Percentiles rank a stretch among this genome's conserved stretches.
These are phyloP conservation scores for Ficedula albicollis DNA, from an alignment of 2,797 vertebrate genomes.

Conservation along the genomic window DNA sequence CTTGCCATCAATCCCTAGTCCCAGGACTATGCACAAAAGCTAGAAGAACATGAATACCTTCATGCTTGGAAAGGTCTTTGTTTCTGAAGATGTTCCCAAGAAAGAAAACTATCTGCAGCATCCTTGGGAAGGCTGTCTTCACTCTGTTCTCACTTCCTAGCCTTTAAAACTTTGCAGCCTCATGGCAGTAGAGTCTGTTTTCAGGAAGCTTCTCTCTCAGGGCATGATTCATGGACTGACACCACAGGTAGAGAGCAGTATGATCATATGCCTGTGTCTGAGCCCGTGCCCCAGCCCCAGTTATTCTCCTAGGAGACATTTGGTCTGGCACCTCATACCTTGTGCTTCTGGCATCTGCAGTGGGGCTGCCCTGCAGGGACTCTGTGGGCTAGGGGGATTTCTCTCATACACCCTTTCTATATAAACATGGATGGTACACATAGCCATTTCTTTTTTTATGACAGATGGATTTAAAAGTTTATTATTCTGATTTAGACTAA, in stretches of 20 bases:
- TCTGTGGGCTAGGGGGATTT: neutral
- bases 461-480: neutral
- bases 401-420: neutral
- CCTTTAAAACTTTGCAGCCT: neutral
- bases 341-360: neutral
- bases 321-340: neutral
- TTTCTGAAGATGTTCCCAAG: neutral
- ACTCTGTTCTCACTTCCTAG: neutral
- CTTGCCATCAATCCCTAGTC: neutral
- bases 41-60: neutral
- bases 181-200: neutral
- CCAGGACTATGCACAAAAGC: neutral
- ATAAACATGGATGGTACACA: no score
- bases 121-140: neutral
- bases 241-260: accelerated
- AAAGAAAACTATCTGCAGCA: neutral
- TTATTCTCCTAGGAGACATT: neutral
- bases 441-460: neutral
- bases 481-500: neutral
- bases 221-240: neutral
- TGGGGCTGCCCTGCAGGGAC: neutral
- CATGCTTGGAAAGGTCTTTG: neutral
- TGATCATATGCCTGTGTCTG: neutral
- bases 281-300: neutral
- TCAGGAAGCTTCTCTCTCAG: neutral